These are phyloP conservation scores for Alexandromys oeconomus DNA, from an alignment of 2,797 vertebrate species.

Conservation along the genomic window DNA sequence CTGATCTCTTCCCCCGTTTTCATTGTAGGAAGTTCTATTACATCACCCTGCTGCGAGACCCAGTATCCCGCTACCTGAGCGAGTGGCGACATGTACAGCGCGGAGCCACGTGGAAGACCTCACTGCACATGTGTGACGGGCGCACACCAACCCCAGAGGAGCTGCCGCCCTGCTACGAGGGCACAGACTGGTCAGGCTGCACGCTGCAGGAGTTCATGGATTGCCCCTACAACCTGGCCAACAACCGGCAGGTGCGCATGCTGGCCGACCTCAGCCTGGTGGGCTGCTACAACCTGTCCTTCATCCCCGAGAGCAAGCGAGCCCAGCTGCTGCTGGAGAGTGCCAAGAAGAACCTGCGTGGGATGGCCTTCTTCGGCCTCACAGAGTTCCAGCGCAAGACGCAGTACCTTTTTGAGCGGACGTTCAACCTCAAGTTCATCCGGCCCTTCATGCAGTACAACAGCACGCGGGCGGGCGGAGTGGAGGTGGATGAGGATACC, in stretches of 20 bases:
- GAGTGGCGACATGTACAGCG: constrained; percentile 99
- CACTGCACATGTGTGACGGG: constrained; percentile 98
- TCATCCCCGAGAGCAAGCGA: constrained; percentile 96
- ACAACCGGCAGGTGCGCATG: constrained; percentile 98
- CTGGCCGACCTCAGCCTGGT: constrained; percentile 97
- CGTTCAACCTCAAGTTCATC: constrained; percentile 98
- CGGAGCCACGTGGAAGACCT: constrained; percentile 98
- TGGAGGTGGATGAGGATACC: constrained; percentile 95
- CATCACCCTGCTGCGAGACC: constrained; percentile 97
- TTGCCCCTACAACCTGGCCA: constrained; percentile 98
- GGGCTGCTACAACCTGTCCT: constrained; percentile 99
- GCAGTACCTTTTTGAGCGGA: constrained; percentile 98
- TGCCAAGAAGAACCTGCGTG: constrained; percentile 98
- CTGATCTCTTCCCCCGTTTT: neutral
- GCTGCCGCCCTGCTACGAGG: constrained; percentile 97
- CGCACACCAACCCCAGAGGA: constrained; percentile 97
- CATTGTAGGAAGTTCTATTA: constrained; percentile 97
- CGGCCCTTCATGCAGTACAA: constrained; percentile 99
- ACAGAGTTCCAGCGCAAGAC: constrained; percentile 99
- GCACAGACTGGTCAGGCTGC: constrained; percentile 98
- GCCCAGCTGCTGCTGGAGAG: constrained; percentile 97
- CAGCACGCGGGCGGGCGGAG: constrained; percentile 96
- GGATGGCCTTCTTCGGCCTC: constrained; percentile 99
- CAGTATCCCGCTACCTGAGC: constrained; percentile 98
- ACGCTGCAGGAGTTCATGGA: constrained; percentile 99